Base-by-base conservation (phyloP, 1,140 invertebrate genomes). In the Probaryconus sp. region DNA sequence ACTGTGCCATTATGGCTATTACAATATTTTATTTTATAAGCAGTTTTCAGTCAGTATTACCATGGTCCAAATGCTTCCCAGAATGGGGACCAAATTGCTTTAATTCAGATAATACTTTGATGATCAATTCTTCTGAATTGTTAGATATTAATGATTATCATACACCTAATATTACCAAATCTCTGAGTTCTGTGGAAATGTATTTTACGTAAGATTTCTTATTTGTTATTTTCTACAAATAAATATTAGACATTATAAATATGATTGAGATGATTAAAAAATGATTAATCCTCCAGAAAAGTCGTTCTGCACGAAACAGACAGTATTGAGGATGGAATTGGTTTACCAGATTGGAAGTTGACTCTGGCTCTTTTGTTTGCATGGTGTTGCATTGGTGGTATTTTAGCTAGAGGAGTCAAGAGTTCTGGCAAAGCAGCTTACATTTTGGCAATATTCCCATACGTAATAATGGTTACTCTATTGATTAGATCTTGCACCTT, bases 381-480 rank as follows among this genome's bases (percentile, higher is more conserved):
- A 0, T 97, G 95, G 95, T 65, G 93, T 17, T 83, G 92, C 3
- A 92, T 95, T 26, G 95, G 93, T 80, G 80, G 92, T 21, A 92
- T 94, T 65, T 91, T 95, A 11, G 90, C 93, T 40, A 91, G 91
- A 79, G 95, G 95, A 31, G 93, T 96, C 0, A 91, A 92, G 81
- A 92, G 91, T 77, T 91, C 92, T 1, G 93, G 93, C 42, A 93
- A 93, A 84, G 92, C 90, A 0, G 90, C 93, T 1, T 96, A 95
- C 80, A 94, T 96, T 81, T 90, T 95, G 2, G 95, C 94, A 0
- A 80, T 95, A 0, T 96, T 96, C 80, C 94, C 95, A 1, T 96
- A 96, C 78, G 89, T 95, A 0, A 91, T 96, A 20, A 90, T 96
- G 78, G 89, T 93, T 2, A 91, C 92, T 3, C 80, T 96, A 1